These are phyloP conservation scores for Lepus europaeus DNA, from an alignment of 2,113 vertebrate genomes.

Conservation along the genomic window DNA sequence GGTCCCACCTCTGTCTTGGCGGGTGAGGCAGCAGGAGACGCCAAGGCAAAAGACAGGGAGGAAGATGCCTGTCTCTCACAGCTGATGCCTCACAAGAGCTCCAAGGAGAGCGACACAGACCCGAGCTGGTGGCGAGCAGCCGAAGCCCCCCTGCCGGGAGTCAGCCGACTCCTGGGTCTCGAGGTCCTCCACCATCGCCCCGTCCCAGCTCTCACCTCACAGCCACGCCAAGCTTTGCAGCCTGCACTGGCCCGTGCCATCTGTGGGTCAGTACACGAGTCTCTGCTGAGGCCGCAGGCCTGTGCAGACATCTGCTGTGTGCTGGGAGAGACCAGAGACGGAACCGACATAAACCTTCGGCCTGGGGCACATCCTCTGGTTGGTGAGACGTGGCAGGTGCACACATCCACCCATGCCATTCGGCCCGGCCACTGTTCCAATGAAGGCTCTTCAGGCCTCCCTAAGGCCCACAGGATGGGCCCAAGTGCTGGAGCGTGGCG, in stretches of 20 bases:
- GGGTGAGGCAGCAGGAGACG: not conserved
- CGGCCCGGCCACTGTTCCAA: not conserved
- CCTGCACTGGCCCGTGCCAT: not conserved
- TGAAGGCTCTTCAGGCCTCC: not conserved
- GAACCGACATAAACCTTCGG: not conserved
- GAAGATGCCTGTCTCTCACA: not conserved
- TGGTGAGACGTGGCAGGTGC: not conserved
- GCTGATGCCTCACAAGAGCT: not conserved
- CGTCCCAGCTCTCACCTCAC: not conserved
- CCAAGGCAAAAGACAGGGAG: not conserved
- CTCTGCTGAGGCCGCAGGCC: not conserved
- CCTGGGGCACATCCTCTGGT: not conserved
- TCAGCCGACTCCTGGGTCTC: not conserved
- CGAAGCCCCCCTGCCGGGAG: not conserved
- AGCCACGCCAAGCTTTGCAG: not conserved
- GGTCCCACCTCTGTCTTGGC: not conserved
- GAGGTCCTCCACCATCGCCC: not conserved
- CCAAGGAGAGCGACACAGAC: not conserved
- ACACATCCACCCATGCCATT: not conserved
- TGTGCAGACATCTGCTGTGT: not conserved
- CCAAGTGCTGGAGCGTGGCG: not conserved
- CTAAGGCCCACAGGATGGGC: not conserved
- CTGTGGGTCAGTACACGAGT: not conserved
- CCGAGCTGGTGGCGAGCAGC: not conserved
- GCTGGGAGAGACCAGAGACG: not conserved